These are phyloP conservation scores for Acanthosepion pharaonis DNA, from an alignment of 2,888 invertebrate genomes.

Conservation along the genomic window DNA sequence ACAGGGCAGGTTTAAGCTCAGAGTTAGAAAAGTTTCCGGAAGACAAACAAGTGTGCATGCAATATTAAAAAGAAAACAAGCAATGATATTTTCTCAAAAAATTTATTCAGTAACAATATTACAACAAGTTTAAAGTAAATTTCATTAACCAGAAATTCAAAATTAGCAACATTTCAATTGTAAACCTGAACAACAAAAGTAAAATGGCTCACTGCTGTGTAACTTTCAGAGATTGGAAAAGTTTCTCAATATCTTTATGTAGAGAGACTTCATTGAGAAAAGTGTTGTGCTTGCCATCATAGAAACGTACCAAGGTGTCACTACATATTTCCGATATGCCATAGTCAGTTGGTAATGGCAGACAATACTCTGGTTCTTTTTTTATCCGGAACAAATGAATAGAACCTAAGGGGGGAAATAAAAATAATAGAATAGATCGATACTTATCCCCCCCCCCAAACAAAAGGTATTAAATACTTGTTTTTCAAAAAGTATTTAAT, in stretches of 20 bases:
- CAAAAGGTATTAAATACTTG: too few species aligned
- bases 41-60: too few species aligned
- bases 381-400: constrained; percentile 59
- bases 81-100: too few species aligned
- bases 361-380: constrained; percentile 50
- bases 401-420: constrained; percentile 54
- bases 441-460: too few species aligned
- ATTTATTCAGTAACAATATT: too few species aligned
- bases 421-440: too few species aligned
- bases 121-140: too few species aligned
- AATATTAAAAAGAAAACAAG: too few species aligned
- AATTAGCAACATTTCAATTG: background rate
- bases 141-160: background rate
- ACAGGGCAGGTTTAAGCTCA: too few species aligned
- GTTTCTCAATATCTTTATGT: background rate
- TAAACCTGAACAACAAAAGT: background rate
- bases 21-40: too few species aligned
- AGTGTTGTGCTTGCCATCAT: constrained; percentile 58
- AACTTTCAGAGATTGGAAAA: background rate
- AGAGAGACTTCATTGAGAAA: constrained; percentile 51
- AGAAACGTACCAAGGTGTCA: constrained; percentile 56
- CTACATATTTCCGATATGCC: constrained; percentile 59
- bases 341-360: constrained; percentile 56
- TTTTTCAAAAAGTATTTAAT: too few species aligned
- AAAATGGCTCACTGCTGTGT: background rate